Evolutionary conservation across 1,140 invertebrate species (phyloP), one percentile per base, ranked within the genome.

Genomic region (Drosophila leontia): DNA sequence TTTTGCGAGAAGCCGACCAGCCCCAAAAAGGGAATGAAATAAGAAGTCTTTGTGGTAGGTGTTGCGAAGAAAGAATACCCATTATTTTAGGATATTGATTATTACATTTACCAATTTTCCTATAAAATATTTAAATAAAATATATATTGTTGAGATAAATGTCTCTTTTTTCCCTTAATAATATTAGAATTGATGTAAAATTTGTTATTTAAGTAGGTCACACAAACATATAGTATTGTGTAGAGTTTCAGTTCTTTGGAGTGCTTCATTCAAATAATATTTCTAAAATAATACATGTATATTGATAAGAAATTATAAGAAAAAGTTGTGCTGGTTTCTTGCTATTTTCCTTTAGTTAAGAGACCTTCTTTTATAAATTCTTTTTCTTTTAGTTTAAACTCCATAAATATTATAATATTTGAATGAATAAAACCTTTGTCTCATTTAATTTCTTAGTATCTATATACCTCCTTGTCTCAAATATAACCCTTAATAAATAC

Each of bases 1-100:
- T 83, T 64, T 56, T 39, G 19, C 39, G 63, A 19, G 39, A 51
- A 42, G 42, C 68, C 65, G 42, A 26, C 67, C 23, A 39, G 39
- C 48, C 48, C 35, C 45, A 67, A 67, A 70, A 42, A 41, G 32
- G 26, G 17, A 72, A 47, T 29, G 19, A 71, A 42, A 50, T 12
- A 41, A 12, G 35, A 35, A 34, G n/a, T 4, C 17, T 23, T n/a
- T 12, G 1, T 5, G 19, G 8, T 7, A 42, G 39, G 11, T n/a
- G 9, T 23, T 23, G 15, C 29, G 53, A 37, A 37, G 0, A 11
- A 11, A n/a, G 35, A 0, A 11, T 55, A 55, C 53, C 53, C 8
- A 15, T 9, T 15, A 11, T 50, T 1, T 26, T 19, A 19, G 9
- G 6, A 47, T 5, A 7, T 29, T 29, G 6, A 29, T 29, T 29